A percentile compares a stretch with the other conserved stretches of the same genome.
Conservation (phyloP, 2,888 invertebrate species). For the Drosophila borborema region DNA sequence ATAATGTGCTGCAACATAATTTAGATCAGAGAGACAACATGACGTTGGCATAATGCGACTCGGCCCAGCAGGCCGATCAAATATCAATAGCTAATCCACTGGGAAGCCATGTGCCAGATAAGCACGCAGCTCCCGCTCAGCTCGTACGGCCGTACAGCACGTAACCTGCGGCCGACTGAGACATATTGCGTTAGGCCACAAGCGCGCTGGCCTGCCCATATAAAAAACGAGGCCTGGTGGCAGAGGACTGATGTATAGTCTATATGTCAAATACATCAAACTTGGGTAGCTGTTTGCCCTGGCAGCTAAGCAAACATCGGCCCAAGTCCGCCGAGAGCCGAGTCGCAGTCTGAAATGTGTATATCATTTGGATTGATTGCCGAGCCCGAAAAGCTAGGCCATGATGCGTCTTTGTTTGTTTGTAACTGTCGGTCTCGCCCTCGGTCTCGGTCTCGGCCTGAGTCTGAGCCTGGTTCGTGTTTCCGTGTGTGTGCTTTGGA, state of each 20-base stretch:
- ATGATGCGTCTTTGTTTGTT: conserved; percentile 64
- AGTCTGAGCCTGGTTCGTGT: not conserved
- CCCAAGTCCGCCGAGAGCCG: conserved; percentile 38
- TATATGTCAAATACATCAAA: conserved; percentile 78
- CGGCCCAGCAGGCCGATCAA: conserved; percentile 37
- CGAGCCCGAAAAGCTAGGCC: conserved; percentile 39
- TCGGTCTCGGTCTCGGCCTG: conserved; percentile 3
- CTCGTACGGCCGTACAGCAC: conserved; percentile 16
- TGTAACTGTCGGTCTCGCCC: conserved; percentile 33
- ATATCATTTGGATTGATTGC: conserved; percentile 80
- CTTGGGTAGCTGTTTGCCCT: conserved; percentile 34
- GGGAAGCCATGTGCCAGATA: conserved; percentile 30
- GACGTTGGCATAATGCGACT: conserved; percentile 28
- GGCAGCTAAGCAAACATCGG: conserved; percentile 63
- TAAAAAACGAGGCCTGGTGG: conserved; percentile 59
- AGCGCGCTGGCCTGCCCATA: conserved; percentile 23
- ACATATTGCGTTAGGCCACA: conserved; percentile 67
- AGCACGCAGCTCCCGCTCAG: conserved; percentile 21
- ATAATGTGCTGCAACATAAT: conserved; percentile 18
- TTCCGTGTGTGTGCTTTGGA: conserved; percentile 31
- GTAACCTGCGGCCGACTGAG: conserved; percentile 62
- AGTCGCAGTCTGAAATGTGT: conserved; percentile 66
- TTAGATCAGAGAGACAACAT: conserved; percentile 18
- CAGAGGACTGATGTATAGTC: conserved; percentile 54
- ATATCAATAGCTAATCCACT: conserved; percentile 60